Evolutionary conservation across 2,113 vertebrate species (phyloP).

Genomic region (Antigone vipio): DNA sequence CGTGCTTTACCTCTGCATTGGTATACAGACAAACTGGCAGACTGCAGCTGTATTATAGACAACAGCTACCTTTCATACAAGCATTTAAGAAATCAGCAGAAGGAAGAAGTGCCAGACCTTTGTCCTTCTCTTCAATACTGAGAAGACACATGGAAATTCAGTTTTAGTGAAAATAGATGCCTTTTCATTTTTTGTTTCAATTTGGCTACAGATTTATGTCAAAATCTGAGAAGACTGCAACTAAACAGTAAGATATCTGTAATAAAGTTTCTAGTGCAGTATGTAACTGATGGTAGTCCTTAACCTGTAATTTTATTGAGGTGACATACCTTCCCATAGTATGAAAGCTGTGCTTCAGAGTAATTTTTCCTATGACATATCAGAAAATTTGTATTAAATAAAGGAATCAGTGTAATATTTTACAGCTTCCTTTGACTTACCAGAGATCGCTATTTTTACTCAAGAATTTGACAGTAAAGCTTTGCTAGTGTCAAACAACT

Average conservation of each 20-base stretch:
- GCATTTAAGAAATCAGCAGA: neutral
- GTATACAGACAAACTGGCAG: neutral
- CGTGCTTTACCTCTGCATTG: neutral
- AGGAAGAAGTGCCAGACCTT: neutral
- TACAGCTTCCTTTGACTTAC: neutral
- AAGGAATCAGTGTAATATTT: neutral
- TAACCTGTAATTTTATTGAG: neutral
- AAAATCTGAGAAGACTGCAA: neutral
- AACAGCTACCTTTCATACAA: neutral
- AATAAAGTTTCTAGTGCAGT: neutral
- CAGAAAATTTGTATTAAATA: neutral
- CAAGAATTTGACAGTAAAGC: neutral
- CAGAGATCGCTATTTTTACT: neutral
- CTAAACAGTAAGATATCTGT: neutral
- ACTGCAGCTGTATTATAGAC: neutral
- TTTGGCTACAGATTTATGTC: neutral
- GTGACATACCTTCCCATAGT: neutral
- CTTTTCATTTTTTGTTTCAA: neutral
- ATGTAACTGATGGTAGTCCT: neutral
- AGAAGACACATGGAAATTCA: neutral
- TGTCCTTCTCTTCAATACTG: neutral
- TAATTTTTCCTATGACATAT: neutral
- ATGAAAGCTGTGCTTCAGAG: neutral
- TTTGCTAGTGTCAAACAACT: neutral
- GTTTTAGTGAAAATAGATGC: neutral